Conservation (phyloP, 2,888 invertebrate species). For the Tromatobia lineatoria region DNA sequence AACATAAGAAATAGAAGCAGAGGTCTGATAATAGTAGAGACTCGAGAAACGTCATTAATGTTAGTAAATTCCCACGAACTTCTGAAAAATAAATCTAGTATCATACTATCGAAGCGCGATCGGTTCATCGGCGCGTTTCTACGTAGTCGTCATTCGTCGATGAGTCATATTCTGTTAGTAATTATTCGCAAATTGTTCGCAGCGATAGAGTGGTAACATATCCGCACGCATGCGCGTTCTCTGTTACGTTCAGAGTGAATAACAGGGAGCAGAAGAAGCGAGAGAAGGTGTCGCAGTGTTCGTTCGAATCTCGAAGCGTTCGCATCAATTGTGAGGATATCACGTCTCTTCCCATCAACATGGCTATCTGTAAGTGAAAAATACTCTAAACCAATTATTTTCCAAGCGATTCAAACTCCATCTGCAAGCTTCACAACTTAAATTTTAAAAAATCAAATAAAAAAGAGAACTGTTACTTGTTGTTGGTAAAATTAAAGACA, state of each 20-base stretch:
- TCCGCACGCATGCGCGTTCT: conserved; percentile 48
- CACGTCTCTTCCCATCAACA: conserved; percentile 43
- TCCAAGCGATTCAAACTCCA: neutral
- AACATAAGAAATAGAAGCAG: neutral
- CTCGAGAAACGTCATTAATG: neutral
- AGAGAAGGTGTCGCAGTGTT: conserved; percentile 48
- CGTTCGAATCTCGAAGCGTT: conserved; percentile 57
- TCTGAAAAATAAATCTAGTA: conserved; percentile 7
- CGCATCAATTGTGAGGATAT: conserved; percentile 58
- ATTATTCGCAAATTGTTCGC: conserved; percentile 60
- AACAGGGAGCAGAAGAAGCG: neutral
- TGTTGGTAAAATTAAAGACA: neutral
- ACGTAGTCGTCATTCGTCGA: conserved; percentile 34
- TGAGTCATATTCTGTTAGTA: conserved; percentile 64
- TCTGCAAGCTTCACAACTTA: neutral
- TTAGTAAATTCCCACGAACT: conserved; percentile 1
- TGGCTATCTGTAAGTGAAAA: conserved; percentile 64
- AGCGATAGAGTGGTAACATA: conserved; percentile 10
- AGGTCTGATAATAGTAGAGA: neutral
- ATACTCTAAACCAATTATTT: neutral
- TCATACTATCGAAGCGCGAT: neutral
- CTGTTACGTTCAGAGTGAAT: neutral
- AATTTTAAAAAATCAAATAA: neutral
- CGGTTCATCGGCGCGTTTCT: conserved; percentile 28
- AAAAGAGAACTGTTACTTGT: neutral